These are phyloP conservation scores for Tadarida brasiliensis DNA, from an alignment of 2,797 vertebrate species.

Conservation along the genomic window DNA sequence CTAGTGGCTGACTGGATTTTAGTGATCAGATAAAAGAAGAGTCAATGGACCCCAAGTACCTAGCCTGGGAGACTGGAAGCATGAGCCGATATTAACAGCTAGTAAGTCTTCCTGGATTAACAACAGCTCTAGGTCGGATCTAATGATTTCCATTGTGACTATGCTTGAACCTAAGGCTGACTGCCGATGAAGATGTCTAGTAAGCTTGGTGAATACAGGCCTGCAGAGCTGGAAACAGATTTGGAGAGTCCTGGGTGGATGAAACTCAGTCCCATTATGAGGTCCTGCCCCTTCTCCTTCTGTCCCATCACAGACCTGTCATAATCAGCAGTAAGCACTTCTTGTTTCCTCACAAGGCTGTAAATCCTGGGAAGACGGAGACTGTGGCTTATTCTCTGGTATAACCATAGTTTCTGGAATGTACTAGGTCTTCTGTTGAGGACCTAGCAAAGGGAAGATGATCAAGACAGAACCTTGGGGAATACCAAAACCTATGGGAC, in stretches of 20 bases:
- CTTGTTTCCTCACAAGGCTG: not conserved
- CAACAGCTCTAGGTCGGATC: not conserved
- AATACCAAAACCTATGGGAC: not conserved
- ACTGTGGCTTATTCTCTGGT: not conserved
- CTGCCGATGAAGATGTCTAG: not conserved
- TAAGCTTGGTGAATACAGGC: not conserved
- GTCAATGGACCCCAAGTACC: not conserved
- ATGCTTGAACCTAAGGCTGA: not conserved
- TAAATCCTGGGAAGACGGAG: not conserved
- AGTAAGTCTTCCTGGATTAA: not conserved
- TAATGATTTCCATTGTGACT: not conserved
- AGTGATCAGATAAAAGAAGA: not conserved
- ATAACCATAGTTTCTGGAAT: not conserved
- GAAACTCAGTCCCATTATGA: not conserved
- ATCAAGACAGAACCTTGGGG: not conserved
- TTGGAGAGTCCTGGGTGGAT: not conserved
- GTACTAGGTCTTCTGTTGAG: not conserved
- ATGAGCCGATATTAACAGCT: not conserved
- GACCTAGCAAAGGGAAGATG: not conserved
- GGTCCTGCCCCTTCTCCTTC: too few species aligned
- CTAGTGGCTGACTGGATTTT: not conserved
- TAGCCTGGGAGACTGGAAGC: not conserved
- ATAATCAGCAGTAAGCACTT: not conserved
- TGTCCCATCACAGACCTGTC: not conserved
- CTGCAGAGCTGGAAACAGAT: not conserved